Base-by-base conservation (phyloP, 1,140 invertebrate species). In the Tetragnatha versicolor region DNA sequence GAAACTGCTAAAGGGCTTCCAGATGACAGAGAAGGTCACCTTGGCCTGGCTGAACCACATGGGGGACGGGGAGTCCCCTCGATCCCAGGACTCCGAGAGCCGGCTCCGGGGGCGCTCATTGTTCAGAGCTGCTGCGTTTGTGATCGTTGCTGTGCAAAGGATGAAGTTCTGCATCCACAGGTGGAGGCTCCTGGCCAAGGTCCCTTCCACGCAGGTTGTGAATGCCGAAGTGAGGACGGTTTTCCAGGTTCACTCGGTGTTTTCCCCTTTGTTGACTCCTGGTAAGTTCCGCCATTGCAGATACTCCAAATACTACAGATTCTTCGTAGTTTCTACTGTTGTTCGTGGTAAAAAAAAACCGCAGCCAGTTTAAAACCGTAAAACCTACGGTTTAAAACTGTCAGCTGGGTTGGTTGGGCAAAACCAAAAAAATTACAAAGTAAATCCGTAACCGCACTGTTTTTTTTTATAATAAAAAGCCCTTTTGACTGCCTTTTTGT, bases 1-100 rank as follows among this genome's bases (percentile, higher is more conserved):
- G 14, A 76, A 65, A 39, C 51, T 82, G 7, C 60, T 82, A 10
- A 55, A 55, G 14, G 78, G 80, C 5, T 82, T 61, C 72, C 78
- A 82, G 63, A n/a, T 55, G 6, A 81, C 81, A 25, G 81, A 82
- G 49, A 81, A 65, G 25, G 73, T 47, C n/a, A 82, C 81, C 12
- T 25, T 81, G 14, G 63, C 81, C 14, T 65, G 79, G 33, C 47
- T 82, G 22, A 60, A 68, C 20, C 42, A 80, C 42, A 33, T 81
- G 58, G 70, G 73, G n/a, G 45, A 80, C 45, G 37, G 45, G 31
- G 60, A 33, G 33, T 29, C 31, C 22, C 27, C 55, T 20, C 25
- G 35, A 17, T 53, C 45, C 14, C 20, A 25, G 0, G 33, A n/a
- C 1, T 31, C n/a, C 2, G 72, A 75, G 17, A 10, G 55, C 27